A percentile compares a stretch with the other conserved stretches of the same genome.
Conservation (phyloP, 2,113 vertebrate genomes). For the Tichodroma muraria region DNA sequence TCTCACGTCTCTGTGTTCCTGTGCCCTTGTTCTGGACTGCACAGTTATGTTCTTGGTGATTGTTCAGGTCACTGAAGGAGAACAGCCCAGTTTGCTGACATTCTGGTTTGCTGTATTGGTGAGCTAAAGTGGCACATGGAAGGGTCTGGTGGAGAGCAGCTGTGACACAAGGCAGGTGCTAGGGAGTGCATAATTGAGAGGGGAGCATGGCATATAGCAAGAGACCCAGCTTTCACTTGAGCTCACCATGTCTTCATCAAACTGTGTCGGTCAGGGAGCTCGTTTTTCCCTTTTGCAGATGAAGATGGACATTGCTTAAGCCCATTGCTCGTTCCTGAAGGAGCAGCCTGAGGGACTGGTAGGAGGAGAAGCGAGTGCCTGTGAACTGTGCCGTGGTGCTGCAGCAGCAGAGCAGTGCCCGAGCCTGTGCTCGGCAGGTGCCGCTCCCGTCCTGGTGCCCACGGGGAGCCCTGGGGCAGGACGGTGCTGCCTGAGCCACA, state of each 20-base stretch:
- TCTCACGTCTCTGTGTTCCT: background rate
- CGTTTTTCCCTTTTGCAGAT: background rate
- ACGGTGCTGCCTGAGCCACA: background rate
- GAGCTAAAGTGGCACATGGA: background rate
- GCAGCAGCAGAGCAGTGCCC: background rate
- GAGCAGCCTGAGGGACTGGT: background rate
- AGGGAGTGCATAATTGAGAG: background rate
- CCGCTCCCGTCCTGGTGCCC: accelerated
- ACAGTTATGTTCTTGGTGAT: background rate
- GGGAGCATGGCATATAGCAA: background rate
- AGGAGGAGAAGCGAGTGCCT: background rate
- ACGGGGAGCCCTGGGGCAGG: background rate
- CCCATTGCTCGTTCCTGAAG: background rate
- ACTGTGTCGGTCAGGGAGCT: background rate
- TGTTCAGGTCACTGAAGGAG: background rate
- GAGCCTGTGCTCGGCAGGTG: background rate
- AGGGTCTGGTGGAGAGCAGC: background rate
- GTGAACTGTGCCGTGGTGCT: background rate
- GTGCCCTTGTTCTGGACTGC: background rate
- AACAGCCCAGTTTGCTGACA: background rate
- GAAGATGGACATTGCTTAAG: background rate
- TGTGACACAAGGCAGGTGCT: background rate
- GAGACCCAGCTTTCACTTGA: background rate
- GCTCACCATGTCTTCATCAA: background rate
- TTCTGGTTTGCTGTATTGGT: background rate